These are phyloP conservation scores for Drosophila mimetica DNA, from an alignment of 2,888 invertebrate genomes.

Conservation along the genomic window DNA sequence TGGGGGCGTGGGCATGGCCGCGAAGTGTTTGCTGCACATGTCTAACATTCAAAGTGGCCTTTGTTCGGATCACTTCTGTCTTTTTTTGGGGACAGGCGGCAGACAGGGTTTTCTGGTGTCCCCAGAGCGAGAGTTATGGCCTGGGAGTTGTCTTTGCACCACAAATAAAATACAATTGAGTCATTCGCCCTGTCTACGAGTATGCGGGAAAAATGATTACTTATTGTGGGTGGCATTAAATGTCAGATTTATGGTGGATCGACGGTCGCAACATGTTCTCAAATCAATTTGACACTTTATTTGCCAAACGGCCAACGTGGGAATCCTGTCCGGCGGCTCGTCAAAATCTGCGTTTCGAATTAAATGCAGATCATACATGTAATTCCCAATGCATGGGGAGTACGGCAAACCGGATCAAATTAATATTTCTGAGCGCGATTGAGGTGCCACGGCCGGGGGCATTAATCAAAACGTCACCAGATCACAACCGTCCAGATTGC, in stretches of 20 bases:
- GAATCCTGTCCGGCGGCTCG: constrained; percentile 54
- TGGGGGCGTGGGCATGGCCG: constrained; percentile 52
- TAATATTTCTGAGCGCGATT: constrained; percentile 41
- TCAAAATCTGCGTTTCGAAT: constrained; percentile 53
- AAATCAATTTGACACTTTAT: constrained; percentile 76
- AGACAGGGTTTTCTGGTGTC: constrained; percentile 17
- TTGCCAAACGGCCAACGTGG: constrained; percentile 64
- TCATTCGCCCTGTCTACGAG: constrained; percentile 60
- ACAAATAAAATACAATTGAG: constrained; percentile 65
- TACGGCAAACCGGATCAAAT: constrained; percentile 46
- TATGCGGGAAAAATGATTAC: constrained; percentile 51
- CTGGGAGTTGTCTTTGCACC: constrained; percentile 50
- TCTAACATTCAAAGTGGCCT: constrained; percentile 74
- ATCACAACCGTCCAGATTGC: constrained; percentile 45
- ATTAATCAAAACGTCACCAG: constrained; percentile 75
- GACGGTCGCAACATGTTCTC: constrained; percentile 46
- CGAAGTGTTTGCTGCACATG: constrained; percentile 61
- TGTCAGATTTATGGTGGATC: constrained; percentile 75
- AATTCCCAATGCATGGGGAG: constrained; percentile 19
- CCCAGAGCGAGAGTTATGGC: constrained; percentile 46
- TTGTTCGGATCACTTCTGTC: constrained; percentile 45
- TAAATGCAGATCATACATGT: constrained; percentile 56
- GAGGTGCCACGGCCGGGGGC: constrained; percentile 28
- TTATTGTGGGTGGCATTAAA: constrained; percentile 75
- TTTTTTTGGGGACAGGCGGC: constrained; percentile 35